phyloP scores from a whole-genome alignment of 2,888 invertebrate genomes.

The Cantharis rufa region DNA sequence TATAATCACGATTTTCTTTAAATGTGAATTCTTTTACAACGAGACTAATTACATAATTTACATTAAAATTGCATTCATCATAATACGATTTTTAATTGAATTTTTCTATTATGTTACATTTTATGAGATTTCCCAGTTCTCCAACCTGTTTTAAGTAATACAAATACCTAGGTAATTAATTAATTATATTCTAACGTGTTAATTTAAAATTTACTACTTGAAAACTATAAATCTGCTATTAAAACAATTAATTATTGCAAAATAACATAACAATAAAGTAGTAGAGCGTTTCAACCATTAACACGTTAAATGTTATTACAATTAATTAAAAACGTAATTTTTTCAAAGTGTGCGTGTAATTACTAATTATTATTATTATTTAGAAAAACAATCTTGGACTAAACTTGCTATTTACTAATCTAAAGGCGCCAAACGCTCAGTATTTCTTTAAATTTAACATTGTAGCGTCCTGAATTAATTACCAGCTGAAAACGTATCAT shows the following conservation, averaged over 20 bases:
- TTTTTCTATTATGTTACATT: background rate
- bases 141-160: background rate
- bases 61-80: background rate
- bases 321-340: background rate
- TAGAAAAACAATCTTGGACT: background rate
- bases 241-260: background rate
- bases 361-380: background rate
- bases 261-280: background rate
- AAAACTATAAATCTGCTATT: background rate
- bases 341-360: background rate
- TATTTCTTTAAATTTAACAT: too few relatives aligned
- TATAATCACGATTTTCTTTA: background rate
- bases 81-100: background rate
- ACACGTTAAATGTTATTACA: background rate
- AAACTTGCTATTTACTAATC: background rate
- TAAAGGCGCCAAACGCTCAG: background rate
- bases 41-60: background rate
- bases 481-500: too few relatives aligned
- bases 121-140: background rate
- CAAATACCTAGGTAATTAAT: background rate
- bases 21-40: background rate
- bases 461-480: too few relatives aligned
- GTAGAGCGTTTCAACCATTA: background rate
- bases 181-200: background rate
- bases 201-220: background rate